A percentile compares a stretch with the other conserved stretches of the same genome.
Conservation (phyloP, 53 echinoderm and acorn worm genomes). For the Hippasteria phrygiana region DNA sequence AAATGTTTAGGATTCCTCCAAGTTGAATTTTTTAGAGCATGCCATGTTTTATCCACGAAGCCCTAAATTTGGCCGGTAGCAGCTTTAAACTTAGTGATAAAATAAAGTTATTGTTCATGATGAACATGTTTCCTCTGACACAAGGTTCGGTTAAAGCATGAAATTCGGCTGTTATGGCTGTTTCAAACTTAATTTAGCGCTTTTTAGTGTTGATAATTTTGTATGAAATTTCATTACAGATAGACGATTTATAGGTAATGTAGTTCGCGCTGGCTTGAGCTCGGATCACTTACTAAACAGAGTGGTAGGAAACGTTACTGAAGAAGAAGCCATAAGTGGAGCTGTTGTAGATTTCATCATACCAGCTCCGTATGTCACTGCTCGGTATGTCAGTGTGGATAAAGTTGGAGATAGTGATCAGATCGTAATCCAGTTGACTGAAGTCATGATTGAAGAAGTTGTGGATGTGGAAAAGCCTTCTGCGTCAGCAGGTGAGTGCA, state of each 20-base stretch:
- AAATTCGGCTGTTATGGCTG: no score
- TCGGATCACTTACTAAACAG: neutral
- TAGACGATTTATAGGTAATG: neutral
- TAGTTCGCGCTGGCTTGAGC: conserved; percentile 2
- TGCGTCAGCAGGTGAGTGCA: neutral
- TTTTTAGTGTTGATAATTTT: neutral
- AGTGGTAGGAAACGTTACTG: neutral
- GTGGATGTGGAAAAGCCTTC: neutral
- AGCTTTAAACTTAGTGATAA: no score
- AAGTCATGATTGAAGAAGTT: conserved; percentile 8
- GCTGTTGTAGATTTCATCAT: neutral
- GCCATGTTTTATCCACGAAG: neutral
- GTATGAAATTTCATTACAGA: neutral
- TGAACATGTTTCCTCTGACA: no score
- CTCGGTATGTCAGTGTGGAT: neutral
- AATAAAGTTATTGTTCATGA: no score
- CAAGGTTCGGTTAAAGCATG: no score
- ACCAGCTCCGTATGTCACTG: neutral
- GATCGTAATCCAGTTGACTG: neutral
- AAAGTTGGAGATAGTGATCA: neutral
- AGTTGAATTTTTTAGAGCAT: no score
- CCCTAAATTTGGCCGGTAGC: neutral
- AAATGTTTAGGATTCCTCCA: no score
- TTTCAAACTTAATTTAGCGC: neutral
- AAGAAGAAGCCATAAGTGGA: neutral